Conservation (phyloP, 2,113 vertebrate species). For the Pongo pygmaeus region DNA sequence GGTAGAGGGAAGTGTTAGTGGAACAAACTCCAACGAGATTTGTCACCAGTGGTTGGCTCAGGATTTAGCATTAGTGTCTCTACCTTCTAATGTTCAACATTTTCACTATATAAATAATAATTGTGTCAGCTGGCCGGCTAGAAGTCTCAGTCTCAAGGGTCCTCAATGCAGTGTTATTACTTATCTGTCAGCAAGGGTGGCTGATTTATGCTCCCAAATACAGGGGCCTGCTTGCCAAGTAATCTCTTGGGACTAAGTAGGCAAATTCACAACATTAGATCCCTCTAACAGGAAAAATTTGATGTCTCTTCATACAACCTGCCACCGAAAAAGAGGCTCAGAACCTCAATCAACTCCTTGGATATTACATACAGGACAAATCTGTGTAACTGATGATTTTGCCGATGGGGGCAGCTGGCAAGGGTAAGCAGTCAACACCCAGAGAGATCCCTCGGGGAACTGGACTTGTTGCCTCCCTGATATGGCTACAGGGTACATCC, state of each 20-base stretch:
- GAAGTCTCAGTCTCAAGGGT: not conserved
- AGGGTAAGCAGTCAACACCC: not conserved
- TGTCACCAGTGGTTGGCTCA: not conserved
- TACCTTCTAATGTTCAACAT: not conserved
- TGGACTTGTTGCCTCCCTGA: not conserved
- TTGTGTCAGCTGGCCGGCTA: too few species aligned
- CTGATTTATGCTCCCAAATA: not conserved
- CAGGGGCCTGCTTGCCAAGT: not conserved
- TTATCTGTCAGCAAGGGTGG: not conserved
- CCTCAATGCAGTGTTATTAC: not conserved
- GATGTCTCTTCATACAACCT: not conserved
- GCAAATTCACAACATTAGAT: not conserved
- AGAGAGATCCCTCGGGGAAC: not conserved
- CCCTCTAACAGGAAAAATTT: not conserved
- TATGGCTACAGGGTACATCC: not conserved
- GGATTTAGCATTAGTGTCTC: not conserved
- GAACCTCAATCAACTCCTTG: not conserved
- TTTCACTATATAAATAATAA: not conserved
- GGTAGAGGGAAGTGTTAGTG: not conserved
- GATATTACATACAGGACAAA: not conserved
- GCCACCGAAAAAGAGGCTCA: not conserved
- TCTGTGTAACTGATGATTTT: not conserved
- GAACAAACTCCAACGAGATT: not conserved
- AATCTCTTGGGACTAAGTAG: not conserved
- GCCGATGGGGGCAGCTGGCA: not conserved